Evolutionary conservation across 2,113 vertebrate genomes (phyloP), one percentile per base, ranked within the genome.

Genomic region (Sylvilagus bachmani): DNA sequence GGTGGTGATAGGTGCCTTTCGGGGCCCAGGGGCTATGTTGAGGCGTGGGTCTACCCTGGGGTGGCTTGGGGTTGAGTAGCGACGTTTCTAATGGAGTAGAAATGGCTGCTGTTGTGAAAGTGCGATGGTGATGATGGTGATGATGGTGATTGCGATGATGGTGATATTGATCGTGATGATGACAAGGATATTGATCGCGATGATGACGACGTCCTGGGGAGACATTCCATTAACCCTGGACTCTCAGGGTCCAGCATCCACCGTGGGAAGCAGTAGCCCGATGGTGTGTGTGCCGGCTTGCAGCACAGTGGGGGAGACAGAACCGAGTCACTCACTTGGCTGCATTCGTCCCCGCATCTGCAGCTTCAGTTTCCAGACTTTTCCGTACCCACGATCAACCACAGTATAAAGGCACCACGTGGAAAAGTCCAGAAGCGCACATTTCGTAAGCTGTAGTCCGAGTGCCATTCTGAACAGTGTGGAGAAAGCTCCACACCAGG

Each of bases 1-100:
- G 12, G 2, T 4, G 25, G 14, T 1, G 27, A 6, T 1, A 1
- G 10, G 44, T 33, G 77, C 5, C 27, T 1, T 25, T 71, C 8
- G 36, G 44, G 10, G 29, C 64, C 29, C 8, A 21, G 27, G 73
- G 53, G 29, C 44, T 33, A 17, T 53, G n/a, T 51, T 3, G 38
- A n/a, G 22, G 25, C 31, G 0, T 8, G 58, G 64, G 21, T 49
- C 9, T 1, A 9, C 38, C 10, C 0, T 36, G 79, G 58, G 22
- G 44, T 0, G 2, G 13, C 74, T 71, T 21, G 31, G 89, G 55
- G 5, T 14, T 5, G 78, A 66, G 25, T 4, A 2, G 25, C 58
- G 6, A 0, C 14, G 44, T 38, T 91, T n/a, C 74, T 69, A 49
- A 61, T 0, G 49, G 85, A 74, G 16, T 1, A 1, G 10, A 27